Evolutionary conservation across 2,113 vertebrate species (phyloP).

Genomic region (Atractosteus spatula): DNA sequence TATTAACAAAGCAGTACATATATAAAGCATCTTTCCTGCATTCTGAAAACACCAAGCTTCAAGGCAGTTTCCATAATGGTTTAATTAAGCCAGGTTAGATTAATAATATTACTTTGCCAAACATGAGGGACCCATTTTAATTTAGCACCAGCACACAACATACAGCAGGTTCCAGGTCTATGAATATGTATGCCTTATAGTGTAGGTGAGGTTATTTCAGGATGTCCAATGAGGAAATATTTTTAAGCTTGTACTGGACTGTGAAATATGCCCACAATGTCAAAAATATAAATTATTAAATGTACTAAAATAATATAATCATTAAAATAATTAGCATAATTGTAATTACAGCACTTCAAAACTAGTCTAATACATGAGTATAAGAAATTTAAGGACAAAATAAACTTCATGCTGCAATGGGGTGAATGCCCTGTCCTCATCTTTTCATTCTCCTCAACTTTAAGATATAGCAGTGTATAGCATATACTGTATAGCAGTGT

Average conservation of each 20-base stretch:
- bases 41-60: background rate
- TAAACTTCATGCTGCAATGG: too few species aligned
- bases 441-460: too few species aligned
- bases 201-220: background rate
- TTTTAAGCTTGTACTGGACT: conserved; percentile 21
- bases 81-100: conserved; percentile 2
- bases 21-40: background rate
- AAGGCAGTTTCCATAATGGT: conserved; percentile 5
- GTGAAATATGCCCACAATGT: background rate
- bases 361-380: too few species aligned
- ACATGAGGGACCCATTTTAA: conserved; percentile 15
- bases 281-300: too few species aligned
- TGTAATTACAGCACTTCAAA: too few species aligned
- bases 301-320: too few species aligned
- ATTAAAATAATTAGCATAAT: too few species aligned
- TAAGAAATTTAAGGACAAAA: too few species aligned
- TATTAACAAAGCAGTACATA: background rate
- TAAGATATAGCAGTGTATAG: too few species aligned
- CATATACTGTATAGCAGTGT: too few species aligned
- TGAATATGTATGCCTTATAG: conserved; percentile 32
- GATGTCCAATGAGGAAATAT: conserved; percentile 26
- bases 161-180: conserved; percentile 13
- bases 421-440: too few species aligned
- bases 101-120: conserved; percentile 16
- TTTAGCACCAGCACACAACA: background rate